Evolutionary conservation across 2,888 invertebrate species (phyloP), one percentile per base, ranked within the genome.

Genomic region (Stegophylla sp.): DNA sequence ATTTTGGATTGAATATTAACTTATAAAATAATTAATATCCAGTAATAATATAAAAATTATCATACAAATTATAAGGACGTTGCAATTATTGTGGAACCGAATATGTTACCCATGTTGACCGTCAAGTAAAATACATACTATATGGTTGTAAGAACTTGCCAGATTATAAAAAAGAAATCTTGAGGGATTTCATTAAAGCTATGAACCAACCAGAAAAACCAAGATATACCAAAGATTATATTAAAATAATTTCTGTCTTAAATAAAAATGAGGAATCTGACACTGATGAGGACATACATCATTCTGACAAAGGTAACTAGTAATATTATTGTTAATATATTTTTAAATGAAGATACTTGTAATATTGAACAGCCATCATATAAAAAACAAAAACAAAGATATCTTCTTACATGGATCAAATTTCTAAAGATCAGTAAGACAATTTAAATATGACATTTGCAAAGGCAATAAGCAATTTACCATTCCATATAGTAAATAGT

Each of bases 301-400:
- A 53, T n/a, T 53, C 20, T 53, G 10, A 53, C 53, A 20, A 20
- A 53, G 20, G 53, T 20, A 20, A 20, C 20, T 53, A 20, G 20
- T 34, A 20, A 53, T 53, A 20, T 20, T 53, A 34, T 5, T 34
- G 34, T 5, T 34, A 34, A 3, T 34, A 5, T 34, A 34, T 34
- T 3, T 34, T 34, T 34, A 34, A 5, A 5, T 34, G 34, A 3
- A 34, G 34, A 7, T 34, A 34, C 7, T 34, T 34, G 4, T 34
- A 34, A 34, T 34, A 5, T 34, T 34, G 34, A 5, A 34, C 7
- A 34, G 34, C 34, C 34, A 34, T 7, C 56, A 56, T 23, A 56
- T 56, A 23, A 56, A 56, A 23, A 23, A 56, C 10, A 56, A 56
- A 56, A 56, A 56, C 56, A 56, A 56, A 56, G 56, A 23, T 56